These are phyloP conservation scores for Oreochromis aureus DNA, from an alignment of 2,113 vertebrate species.

Conservation along the genomic window DNA sequence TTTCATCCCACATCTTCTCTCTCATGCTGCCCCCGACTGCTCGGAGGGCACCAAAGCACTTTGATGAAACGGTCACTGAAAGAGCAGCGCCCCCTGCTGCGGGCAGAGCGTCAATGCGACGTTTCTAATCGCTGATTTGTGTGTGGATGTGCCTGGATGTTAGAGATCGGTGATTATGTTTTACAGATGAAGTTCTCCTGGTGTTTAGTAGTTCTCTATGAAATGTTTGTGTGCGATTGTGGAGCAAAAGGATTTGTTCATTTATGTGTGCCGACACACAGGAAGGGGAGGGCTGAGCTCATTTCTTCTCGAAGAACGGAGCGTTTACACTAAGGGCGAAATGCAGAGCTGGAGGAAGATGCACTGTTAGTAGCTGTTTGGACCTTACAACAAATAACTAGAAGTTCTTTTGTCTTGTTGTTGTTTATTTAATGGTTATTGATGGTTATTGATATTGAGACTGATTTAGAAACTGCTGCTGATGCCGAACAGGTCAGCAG, in stretches of 20 bases:
- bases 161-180: not conserved
- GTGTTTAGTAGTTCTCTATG: not conserved
- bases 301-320: not conserved
- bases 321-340: not conserved
- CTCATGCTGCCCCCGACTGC: not conserved
- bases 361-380: not conserved
- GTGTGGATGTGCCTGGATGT: not conserved
- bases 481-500: not conserved
- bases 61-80: not conserved
- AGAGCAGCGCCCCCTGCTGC: not conserved
- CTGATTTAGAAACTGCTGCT: not conserved
- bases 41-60: slow-evolving; percentile 21
- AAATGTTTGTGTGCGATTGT: not conserved
- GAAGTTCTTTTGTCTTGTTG: not conserved
- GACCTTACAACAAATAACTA: not conserved
- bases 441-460: not conserved
- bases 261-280: not conserved
- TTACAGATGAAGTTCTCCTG: not conserved
- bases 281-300: not conserved
- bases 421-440: not conserved
- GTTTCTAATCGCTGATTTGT: not conserved
- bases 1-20: not conserved
- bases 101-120: not conserved
- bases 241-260: not conserved
- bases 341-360: not conserved